A percentile compares a stretch with the other conserved stretches of the same genome.
Evolutionary conservation across 1,140 invertebrate species (phyloP).

Genomic region (Conus betulinus): DNA sequence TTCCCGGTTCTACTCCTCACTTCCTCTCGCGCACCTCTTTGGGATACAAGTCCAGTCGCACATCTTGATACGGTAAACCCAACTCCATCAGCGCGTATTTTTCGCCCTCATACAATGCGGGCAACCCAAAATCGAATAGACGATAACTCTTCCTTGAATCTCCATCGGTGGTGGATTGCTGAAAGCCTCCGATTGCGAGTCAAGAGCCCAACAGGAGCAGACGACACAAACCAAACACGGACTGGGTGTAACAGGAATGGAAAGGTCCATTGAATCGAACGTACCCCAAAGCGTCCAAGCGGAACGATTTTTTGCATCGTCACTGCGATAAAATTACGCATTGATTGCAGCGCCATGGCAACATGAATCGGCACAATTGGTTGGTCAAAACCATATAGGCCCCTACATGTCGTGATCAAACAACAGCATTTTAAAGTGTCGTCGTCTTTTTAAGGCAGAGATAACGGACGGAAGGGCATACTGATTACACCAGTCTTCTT

Average conservation of each 20-base stretch:
- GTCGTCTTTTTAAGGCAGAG: neutral
- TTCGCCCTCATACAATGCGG: constrained; percentile 73
- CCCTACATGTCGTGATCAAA: neutral
- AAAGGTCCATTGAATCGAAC: constrained; percentile 5
- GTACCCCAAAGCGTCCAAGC: constrained; percentile 4
- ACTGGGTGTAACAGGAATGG: constrained; percentile 11
- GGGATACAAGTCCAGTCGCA: constrained; percentile 67
- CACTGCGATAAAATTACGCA: neutral
- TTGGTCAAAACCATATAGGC: too few relatives aligned
- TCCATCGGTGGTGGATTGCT: constrained; percentile 40
- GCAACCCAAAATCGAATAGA: constrained; percentile 72
- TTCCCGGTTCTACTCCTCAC: constrained; percentile 58
- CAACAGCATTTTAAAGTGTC: neutral
- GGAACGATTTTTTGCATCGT: constrained; percentile 20
- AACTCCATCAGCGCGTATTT: constrained; percentile 61
- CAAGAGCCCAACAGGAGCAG: neutral
- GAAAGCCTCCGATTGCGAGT: neutral
- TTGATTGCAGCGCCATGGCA: neutral
- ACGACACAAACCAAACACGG: neutral
- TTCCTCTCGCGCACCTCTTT: constrained; percentile 59
- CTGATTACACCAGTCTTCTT: neutral
- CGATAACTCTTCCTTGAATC: constrained; percentile 64
- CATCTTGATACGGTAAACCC: constrained; percentile 64
- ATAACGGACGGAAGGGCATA: neutral
- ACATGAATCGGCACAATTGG: neutral